phyloP scores from a whole-genome alignment of 2,888 invertebrate species.

The Buathra laborator region DNA sequence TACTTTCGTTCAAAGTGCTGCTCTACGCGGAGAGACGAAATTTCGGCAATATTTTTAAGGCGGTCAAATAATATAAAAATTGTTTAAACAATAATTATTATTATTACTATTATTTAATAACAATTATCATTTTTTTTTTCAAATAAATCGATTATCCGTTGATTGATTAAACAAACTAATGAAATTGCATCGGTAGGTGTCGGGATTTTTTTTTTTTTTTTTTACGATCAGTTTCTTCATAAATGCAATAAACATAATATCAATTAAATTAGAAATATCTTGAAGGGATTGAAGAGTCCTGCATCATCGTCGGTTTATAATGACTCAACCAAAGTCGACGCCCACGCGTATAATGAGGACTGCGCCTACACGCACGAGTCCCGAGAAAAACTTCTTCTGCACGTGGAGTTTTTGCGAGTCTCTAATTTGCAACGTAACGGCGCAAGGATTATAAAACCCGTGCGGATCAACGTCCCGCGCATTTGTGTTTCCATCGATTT shows the following conservation, averaged over 20 bases:
- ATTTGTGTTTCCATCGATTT: conserved; percentile 10
- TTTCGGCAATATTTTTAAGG: too few species aligned
- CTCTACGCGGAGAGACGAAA: too few species aligned
- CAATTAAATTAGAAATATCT: not conserved
- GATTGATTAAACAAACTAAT: too few species aligned
- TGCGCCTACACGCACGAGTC: conserved; percentile 14
- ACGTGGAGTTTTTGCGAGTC: not conserved
- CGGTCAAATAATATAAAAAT: too few species aligned
- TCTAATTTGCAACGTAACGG: conserved; percentile 22
- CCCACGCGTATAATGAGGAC: conserved; percentile 24
- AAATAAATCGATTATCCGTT: too few species aligned
- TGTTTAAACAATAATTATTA: too few species aligned
- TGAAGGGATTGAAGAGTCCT: conserved; percentile 7
- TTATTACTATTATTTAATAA: too few species aligned
- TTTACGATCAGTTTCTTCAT: not conserved
- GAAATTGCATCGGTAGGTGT: too few species aligned
- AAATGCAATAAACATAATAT: not conserved
- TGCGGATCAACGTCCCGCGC: not conserved
- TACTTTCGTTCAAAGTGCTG: conserved; percentile 1
- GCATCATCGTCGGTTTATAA: not conserved
- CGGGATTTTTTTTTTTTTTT: too few species aligned
- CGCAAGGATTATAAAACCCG: not conserved
- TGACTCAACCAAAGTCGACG: conserved; percentile 3
- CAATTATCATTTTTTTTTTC: too few species aligned
- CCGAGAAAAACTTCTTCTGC: not conserved